Conservation (phyloP, 2,888 invertebrate genomes). For the Crematogaster levior region DNA sequence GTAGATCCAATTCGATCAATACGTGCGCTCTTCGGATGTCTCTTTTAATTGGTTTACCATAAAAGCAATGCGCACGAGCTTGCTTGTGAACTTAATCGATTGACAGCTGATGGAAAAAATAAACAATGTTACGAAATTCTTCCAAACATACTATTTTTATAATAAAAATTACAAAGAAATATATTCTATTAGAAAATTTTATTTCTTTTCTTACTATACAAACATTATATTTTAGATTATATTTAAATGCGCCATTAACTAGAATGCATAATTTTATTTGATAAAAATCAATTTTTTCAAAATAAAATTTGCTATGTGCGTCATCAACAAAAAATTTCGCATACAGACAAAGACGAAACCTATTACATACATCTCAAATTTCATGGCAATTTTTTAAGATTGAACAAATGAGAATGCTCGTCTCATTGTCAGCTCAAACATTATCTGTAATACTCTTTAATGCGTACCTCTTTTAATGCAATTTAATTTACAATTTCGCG, state of each 20-base stretch:
- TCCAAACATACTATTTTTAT: background rate
- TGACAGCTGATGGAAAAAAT: background rate
- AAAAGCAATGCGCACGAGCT: constrained; percentile 4
- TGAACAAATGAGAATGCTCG: background rate
- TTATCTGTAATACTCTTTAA: constrained; percentile 18
- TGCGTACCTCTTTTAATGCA: background rate
- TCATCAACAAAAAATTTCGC: background rate
- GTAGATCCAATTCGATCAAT: background rate
- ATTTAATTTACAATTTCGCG: constrained; percentile 20
- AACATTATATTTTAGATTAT: background rate
- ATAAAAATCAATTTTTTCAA: background rate
- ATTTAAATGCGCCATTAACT: background rate
- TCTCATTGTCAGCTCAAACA: background rate
- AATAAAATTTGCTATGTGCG: background rate
- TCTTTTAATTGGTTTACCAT: constrained; percentile 29
- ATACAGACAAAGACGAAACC: background rate
- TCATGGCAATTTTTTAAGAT: background rate
- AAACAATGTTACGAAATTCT: background rate
- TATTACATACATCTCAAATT: background rate
- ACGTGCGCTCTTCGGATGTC: background rate
- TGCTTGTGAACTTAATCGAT: background rate
- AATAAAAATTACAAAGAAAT: background rate
- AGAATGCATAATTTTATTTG: background rate
- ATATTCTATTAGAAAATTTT: background rate
- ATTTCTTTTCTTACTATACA: background rate